Conservation (phyloP, 2,797 vertebrate species). For the Bradypodion pumilum region DNA sequence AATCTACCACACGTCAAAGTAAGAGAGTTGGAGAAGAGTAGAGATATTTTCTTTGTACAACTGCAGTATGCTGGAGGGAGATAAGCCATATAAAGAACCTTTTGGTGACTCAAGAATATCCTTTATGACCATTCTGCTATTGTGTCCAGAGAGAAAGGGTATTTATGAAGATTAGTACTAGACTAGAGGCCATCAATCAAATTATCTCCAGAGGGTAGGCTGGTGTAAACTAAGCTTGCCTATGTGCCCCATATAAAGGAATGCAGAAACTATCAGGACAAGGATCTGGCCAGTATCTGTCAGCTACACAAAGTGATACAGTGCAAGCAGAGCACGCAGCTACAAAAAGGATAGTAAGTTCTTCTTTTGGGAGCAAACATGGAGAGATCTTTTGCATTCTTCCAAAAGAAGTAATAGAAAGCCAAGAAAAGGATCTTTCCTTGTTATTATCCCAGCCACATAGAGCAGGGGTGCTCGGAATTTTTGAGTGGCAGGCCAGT, state of each 20-base stretch:
- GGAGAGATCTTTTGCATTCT: not conserved
- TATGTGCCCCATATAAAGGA: not conserved
- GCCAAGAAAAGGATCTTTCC: not conserved
- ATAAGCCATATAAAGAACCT: slow-evolving; percentile 20
- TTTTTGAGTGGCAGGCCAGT: too few relatives aligned
- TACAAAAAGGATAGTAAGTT: not conserved
- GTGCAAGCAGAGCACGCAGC: not conserved
- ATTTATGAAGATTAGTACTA: slow-evolving; percentile 37
- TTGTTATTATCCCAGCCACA: not conserved
- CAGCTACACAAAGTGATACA: not conserved
- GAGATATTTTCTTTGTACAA: slow-evolving; percentile 26
- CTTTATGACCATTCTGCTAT: slow-evolving; percentile 12
- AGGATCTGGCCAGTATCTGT: not conserved
- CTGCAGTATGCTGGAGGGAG: slow-evolving; percentile 18
- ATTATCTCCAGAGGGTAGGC: not conserved
- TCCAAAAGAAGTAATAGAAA: not conserved
- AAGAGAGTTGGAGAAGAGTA: slow-evolving; percentile 13
- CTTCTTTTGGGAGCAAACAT: not conserved
- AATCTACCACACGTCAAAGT: slow-evolving; percentile 3
- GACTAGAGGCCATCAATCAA: slow-evolving; percentile 22
- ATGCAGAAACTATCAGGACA: not conserved
- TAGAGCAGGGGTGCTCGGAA: too few relatives aligned
- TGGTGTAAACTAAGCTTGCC: not conserved
- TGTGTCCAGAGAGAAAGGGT: slow-evolving; percentile 17
- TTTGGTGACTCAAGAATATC: slow-evolving; percentile 20